A percentile compares a stretch with the other conserved stretches of the same genome.
These are phyloP conservation scores for Platycheirus rosarum DNA, from an alignment of 2,888 invertebrate genomes.

Conservation along the genomic window DNA sequence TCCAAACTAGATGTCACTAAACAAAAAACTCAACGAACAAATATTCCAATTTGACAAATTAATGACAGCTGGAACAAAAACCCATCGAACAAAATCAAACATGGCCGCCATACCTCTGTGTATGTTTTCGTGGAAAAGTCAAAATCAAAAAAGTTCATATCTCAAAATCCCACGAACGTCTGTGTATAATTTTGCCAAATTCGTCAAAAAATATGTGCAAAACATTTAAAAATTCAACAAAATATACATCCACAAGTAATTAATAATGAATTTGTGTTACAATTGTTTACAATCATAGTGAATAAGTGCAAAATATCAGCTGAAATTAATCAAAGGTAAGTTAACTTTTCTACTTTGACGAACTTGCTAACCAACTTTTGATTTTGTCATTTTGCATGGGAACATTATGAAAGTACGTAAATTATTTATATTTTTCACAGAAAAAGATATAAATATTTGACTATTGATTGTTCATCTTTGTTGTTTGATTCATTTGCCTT, in stretches of 20 bases:
- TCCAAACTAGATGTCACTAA: slow-evolving; percentile 20
- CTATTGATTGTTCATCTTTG: slow-evolving; percentile 16
- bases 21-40: slow-evolving; percentile 40
- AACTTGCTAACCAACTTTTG: slow-evolving; percentile 37
- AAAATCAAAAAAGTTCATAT: slow-evolving; percentile 49
- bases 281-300: slow-evolving; percentile 68
- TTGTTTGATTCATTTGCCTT: slow-evolving; percentile 20
- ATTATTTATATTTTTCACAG: no score
- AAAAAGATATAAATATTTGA: slow-evolving; percentile 29
- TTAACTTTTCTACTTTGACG: slow-evolving; percentile 46
- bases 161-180: slow-evolving; percentile 57
- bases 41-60: slow-evolving; percentile 7
- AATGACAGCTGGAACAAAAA: slow-evolving; percentile 49
- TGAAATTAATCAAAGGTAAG: slow-evolving; percentile 62
- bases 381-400: slow-evolving; percentile 59
- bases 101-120: slow-evolving; percentile 50
- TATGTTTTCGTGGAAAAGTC: slow-evolving; percentile 69
- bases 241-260: slow-evolving; percentile 63
- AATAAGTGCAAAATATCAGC: slow-evolving; percentile 45
- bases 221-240: slow-evolving; percentile 49
- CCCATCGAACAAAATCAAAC: slow-evolving; percentile 65
- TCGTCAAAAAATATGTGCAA: slow-evolving; percentile 63
- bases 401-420: no score
- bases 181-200: slow-evolving; percentile 68
- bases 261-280: slow-evolving; percentile 57